Conservation (phyloP, 2,888 invertebrate species). For the Leucozona laternaria region DNA sequence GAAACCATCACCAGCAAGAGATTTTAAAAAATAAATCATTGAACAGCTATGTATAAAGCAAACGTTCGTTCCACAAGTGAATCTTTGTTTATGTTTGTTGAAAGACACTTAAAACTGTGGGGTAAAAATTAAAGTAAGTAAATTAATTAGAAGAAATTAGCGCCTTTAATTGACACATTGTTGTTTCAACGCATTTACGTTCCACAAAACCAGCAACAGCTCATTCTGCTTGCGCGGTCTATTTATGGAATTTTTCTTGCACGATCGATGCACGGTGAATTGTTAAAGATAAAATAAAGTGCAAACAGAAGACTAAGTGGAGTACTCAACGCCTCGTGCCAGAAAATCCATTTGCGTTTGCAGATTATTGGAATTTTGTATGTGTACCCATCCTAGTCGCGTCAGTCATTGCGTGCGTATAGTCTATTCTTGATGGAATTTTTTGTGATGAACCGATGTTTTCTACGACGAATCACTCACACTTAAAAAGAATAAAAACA, state of each 20-base stretch:
- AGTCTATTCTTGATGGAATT: conserved; percentile 43
- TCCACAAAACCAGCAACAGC: conserved; percentile 4
- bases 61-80: background rate
- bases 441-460: background rate
- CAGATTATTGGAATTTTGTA: conserved; percentile 65
- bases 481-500: background rate
- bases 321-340: conserved; percentile 71
- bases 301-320: conserved; percentile 59
- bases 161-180: conserved; percentile 20
- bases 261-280: background rate
- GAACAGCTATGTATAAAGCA: no score
- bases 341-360: conserved; percentile 71
- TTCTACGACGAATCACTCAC: conserved; percentile 16
- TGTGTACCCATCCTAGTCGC: background rate
- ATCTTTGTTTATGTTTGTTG: background rate
- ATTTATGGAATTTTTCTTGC: conserved; percentile 32
- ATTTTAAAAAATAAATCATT: no score
- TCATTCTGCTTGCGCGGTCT: conserved; percentile 5
- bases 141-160: conserved; percentile 4
- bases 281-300: conserved; percentile 29
- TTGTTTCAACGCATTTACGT: conserved; percentile 7
- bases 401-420: background rate
- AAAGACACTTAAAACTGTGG: background rate
- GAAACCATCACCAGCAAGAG: background rate
- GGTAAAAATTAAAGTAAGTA: background rate